Evolutionary conservation across 2,113 vertebrate genomes (phyloP).

Genomic region (Xiphophorus hellerii): DNA sequence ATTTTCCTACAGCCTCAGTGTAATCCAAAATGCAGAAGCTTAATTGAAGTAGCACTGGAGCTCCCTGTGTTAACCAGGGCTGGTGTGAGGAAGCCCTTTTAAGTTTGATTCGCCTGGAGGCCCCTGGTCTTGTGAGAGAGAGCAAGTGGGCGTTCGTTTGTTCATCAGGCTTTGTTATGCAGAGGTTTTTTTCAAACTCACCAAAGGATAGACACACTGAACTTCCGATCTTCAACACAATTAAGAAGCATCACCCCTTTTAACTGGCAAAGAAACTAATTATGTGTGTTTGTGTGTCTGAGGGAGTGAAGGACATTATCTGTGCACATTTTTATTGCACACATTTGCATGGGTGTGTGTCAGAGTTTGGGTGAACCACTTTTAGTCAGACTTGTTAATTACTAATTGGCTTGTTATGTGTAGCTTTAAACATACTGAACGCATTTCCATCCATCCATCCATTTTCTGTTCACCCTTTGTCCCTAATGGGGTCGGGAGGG

Average conservation of each 20-base stretch:
- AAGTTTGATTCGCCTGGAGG: conserved; percentile 62
- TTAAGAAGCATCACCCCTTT: conserved; percentile 63
- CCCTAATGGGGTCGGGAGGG: too few relatives aligned
- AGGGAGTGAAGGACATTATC: conserved; percentile 3
- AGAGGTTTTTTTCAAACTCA: conserved; percentile 22
- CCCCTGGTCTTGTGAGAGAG: conserved; percentile 64
- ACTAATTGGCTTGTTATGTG: conserved; percentile 17
- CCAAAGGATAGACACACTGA: conserved; percentile 52
- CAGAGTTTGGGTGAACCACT: conserved; percentile 15
- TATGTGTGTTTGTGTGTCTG: conserved; percentile 34
- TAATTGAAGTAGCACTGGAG: conserved; percentile 63
- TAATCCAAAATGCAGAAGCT: conserved; percentile 57
- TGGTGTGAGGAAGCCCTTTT: conserved; percentile 58
- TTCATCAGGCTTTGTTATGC: conserved; percentile 62
- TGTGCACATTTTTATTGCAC: conserved; percentile 15
- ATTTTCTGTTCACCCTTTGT: too few relatives aligned
- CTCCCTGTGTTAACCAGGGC: conserved; percentile 59
- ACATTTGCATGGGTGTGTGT: conserved; percentile 23
- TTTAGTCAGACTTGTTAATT: conserved; percentile 34
- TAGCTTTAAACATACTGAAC: background rate
- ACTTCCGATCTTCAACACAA: conserved; percentile 58
- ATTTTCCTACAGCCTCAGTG: conserved; percentile 34
- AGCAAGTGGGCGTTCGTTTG: conserved; percentile 71
- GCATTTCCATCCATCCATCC: too few relatives aligned
- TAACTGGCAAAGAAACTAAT: conserved; percentile 56